A percentile compares a stretch with the other conserved stretches of the same genome.
These are phyloP conservation scores for Drosophila mulleri DNA, from an alignment of 2,888 invertebrate species.

Conservation along the genomic window DNA sequence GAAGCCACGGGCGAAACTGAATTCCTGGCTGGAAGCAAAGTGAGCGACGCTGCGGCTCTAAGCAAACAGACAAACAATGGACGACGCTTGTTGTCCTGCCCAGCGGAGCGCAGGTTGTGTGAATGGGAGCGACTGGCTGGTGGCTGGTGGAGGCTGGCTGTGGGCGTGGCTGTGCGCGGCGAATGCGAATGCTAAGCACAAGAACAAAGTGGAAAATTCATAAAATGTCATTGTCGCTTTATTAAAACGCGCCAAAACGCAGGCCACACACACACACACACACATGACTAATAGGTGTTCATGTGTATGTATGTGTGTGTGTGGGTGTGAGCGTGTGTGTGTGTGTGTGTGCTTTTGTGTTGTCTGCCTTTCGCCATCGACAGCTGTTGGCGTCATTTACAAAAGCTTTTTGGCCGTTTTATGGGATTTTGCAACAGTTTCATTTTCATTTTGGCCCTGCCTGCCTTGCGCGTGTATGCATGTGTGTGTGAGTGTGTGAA, in stretches of 20 bases:
- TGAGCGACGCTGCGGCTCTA: constrained; percentile 59
- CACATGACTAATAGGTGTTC: constrained; percentile 16
- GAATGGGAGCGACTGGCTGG: not conserved
- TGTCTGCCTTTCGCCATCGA: constrained; percentile 75
- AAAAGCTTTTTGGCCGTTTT: constrained; percentile 81
- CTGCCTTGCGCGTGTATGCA: not conserved
- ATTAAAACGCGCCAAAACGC: constrained; percentile 79
- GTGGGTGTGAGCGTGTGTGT: not conserved
- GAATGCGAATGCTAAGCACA: constrained; percentile 42
- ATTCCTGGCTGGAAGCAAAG: constrained; percentile 49
- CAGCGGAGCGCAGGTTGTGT: constrained; percentile 1
- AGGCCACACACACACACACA: constrained; percentile 47
- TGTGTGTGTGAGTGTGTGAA: not conserved
- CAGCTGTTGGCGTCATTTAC: constrained; percentile 81
- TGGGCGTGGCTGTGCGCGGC: constrained; percentile 5
- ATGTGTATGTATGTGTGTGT: constrained; percentile 12
- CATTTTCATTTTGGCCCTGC: constrained; percentile 72
- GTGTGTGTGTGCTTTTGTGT: constrained; percentile 25
- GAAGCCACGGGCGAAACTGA: constrained; percentile 41
- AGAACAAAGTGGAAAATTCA: constrained; percentile 79
- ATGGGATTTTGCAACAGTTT: constrained; percentile 80
- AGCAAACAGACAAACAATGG: constrained; percentile 77
- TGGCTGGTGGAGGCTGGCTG: constrained; percentile 14
- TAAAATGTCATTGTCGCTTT: constrained; percentile 80
- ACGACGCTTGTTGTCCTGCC: constrained; percentile 50